Base-by-base conservation (phyloP, 2,113 vertebrate genomes). In the Herpailurus yagouaroundi region DNA sequence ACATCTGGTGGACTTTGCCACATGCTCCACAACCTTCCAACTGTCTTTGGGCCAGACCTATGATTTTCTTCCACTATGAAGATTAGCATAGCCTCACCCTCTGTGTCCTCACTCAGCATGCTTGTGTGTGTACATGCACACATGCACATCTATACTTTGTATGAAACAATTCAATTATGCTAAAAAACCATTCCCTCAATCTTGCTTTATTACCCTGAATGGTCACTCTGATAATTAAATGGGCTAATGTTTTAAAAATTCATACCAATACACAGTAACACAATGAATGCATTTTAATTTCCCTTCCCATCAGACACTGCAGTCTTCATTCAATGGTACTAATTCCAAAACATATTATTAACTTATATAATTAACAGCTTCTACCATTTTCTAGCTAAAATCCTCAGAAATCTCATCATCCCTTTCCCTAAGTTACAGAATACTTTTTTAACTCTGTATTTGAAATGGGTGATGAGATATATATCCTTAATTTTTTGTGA, bases 341-440 rank as follows among this genome's bases (percentile, higher is more conserved):
- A 12, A 38, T 86, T 86, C 38, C 77, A 77, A 79, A 97, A 60
- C 31, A 52, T 7, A 36, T 60, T 89, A 57, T 45, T 68, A 25
- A 81, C 57, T 63, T 27, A 0, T 82, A 13, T 50, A 80, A 84
- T 13, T 57, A 57, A 9, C 55, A 66, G 38, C 12, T 31, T 86
- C 1, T 52, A 45, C 15, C 4, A 48, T 76, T 64, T 93, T 91
- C 21, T 91, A 27, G 4, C 45, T 85, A 76, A 80, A 81, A 76
- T 80, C 2, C 38, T 13, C 45, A 3, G 12, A 79, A 97, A 52
- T 14, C 3, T 10, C 27, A 31, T 27, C 33, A 86, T 29, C 5
- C 12, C 16, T 81, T 73, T 50, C 5, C 14, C 7, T 66, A 57
- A 97, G 12, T 50, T 60, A 41, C 3, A 80, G 18, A 13, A 38